Conservation (phyloP, 2,888 invertebrate species). For the Lepidochrysops patricia region DNA sequence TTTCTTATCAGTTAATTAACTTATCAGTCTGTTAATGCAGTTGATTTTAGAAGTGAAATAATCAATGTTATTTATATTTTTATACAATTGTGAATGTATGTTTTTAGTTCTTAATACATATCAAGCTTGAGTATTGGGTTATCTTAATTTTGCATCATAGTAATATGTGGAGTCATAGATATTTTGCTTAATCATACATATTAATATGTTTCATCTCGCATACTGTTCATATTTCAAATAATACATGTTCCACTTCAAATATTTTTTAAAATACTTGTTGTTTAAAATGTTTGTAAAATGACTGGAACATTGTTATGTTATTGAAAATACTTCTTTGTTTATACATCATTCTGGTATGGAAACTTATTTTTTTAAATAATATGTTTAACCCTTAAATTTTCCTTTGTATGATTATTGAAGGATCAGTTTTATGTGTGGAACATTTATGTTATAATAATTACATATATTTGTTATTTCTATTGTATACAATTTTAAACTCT, state of each 20-base stretch:
- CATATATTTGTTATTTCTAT: neutral
- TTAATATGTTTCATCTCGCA: too few species aligned
- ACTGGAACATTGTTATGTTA: too few species aligned
- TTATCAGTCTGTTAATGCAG: neutral
- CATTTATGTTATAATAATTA: neutral
- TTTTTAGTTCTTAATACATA: conserved; percentile 4
- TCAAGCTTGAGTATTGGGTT: neutral
- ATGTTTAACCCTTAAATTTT: neutral
- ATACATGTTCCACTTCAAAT: too few species aligned
- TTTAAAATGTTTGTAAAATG: too few species aligned
- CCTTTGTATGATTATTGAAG: neutral
- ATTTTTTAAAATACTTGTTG: too few species aligned
- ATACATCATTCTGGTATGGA: too few species aligned
- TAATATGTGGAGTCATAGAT: neutral
- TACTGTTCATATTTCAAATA: too few species aligned
- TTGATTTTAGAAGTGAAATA: neutral
- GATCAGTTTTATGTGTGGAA: neutral
- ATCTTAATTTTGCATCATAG: neutral
- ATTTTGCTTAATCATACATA: too few species aligned
- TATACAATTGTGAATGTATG: conserved; percentile 2
- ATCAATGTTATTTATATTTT: conserved; percentile 12
- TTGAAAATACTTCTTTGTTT: too few species aligned
- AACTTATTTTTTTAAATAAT: neutral
- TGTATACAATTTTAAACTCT: neutral
- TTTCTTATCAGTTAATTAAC: neutral